These are phyloP conservation scores for Lophochroa leadbeateri DNA, from an alignment of 2,113 vertebrate genomes.

Conservation along the genomic window DNA sequence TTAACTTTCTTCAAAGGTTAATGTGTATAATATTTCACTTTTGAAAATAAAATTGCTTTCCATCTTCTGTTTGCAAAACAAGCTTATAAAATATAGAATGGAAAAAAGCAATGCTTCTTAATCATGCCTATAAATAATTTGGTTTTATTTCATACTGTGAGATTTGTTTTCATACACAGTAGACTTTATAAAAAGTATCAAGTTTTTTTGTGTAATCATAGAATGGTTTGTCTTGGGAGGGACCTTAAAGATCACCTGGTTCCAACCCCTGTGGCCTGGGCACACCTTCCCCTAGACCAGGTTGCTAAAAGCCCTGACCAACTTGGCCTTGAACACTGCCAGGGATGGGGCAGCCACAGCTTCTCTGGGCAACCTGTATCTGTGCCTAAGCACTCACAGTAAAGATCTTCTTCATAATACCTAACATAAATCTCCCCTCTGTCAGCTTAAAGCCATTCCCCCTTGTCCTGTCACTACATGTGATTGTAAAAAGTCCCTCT, in stretches of 20 bases:
- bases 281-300: background rate
- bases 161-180: background rate
- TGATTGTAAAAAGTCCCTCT: background rate
- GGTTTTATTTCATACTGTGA: background rate
- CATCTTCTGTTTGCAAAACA: background rate
- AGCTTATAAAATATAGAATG: background rate
- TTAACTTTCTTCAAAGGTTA: slow-evolving; percentile 12
- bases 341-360: background rate
- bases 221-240: background rate
- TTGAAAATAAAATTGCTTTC: slow-evolving; percentile 18
- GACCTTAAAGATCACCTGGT: background rate
- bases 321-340: background rate
- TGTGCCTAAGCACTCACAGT: background rate
- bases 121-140: background rate
- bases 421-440: background rate
- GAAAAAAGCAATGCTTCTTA: background rate
- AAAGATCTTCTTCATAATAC: background rate
- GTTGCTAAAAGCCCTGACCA: background rate
- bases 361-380: background rate
- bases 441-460: background rate
- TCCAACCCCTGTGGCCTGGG: background rate
- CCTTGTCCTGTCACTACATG: background rate
- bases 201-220: background rate
- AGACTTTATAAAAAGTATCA: background rate
- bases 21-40: background rate